Percentiles rank a stretch among this genome's conserved stretches.
phyloP scores from a whole-genome alignment of 2,888 invertebrate species.

The Germaria angustata region DNA sequence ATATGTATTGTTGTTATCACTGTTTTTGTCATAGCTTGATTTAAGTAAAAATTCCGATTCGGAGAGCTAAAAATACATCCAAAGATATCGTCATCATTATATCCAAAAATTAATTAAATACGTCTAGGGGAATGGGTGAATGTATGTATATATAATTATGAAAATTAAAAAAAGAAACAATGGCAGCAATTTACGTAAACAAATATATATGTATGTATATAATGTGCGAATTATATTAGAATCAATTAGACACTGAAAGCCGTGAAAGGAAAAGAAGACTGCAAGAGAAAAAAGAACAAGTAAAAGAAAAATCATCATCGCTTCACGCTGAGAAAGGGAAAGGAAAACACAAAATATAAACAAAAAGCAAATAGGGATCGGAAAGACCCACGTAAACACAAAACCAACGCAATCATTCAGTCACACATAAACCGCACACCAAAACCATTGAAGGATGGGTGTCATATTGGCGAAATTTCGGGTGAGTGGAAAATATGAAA shows the following conservation, averaged over 20 bases:
- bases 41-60: conserved; percentile 38
- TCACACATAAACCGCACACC: conserved; percentile 32
- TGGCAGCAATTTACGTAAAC: conserved; percentile 45
- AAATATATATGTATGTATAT: conserved; percentile 54
- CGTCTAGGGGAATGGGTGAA: not conserved
- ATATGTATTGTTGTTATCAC: conserved; percentile 39
- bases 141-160: conserved; percentile 37
- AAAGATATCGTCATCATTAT: conserved; percentile 61
- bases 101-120: conserved; percentile 14
- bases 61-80: conserved; percentile 66
- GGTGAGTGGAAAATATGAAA: conserved; percentile 80
- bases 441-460: conserved; percentile 81
- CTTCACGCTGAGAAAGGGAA: conserved; percentile 1
- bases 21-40: conserved; percentile 23
- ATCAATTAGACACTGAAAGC: not conserved
- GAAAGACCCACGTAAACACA: conserved; percentile 60
- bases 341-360: conserved; percentile 23
- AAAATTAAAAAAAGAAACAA: conserved; percentile 1
- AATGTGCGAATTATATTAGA: conserved; percentile 34
- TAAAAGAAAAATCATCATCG: not conserved
- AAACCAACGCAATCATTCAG: conserved; percentile 36
- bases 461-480: conserved; percentile 85
- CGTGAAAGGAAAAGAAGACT: not conserved
- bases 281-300: not conserved
- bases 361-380: conserved; percentile 42